phyloP scores from a whole-genome alignment of 92 coral and sea anemone species.

The Actinernus sp. region DNA sequence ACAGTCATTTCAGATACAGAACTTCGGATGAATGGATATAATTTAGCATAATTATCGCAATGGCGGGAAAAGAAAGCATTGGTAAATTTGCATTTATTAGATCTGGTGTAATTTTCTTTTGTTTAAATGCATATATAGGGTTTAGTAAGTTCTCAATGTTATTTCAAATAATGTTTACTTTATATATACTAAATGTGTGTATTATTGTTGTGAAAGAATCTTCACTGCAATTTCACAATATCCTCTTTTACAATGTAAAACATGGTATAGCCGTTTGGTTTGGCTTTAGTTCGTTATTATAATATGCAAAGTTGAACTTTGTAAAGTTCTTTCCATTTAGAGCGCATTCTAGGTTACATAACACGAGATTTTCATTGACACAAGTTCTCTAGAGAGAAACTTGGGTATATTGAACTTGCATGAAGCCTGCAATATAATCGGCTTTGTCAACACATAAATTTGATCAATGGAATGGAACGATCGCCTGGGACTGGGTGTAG shows the following conservation, averaged over 20 bases:
- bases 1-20: not conserved
- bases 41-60: conserved; percentile 75
- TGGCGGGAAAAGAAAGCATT: conserved; percentile 89
- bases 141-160: conserved; percentile 12
- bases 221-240: conserved; percentile 44
- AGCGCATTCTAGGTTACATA: too few species aligned
- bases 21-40: conserved; percentile 59
- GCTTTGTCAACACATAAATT: too few species aligned
- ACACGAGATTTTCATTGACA: too few species aligned
- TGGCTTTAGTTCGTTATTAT: too few species aligned
- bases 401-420: too few species aligned
- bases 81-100: conserved; percentile 87
- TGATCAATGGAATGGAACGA: too few species aligned
- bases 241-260: conserved; percentile 93
- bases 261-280: conserved; percentile 84
- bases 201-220: conserved; percentile 39
- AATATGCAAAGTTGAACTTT: too few species aligned
- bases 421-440: too few species aligned
- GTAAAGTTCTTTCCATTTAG: too few species aligned
- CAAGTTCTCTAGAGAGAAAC: too few species aligned
- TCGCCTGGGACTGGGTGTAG: too few species aligned
- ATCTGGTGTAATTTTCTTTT: not conserved
- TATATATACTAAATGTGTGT: not conserved
- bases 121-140: not conserved
- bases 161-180: conserved; percentile 20